Evolutionary conservation across 2,113 vertebrate genomes (phyloP).

Genomic region (Pan troglodytes): NHGRI_mPanTro3-v2.1_pri NC_072401.2:13852001-13852500

Average conservation of each 20-base stretch:
- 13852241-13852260: neutral
- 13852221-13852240: neutral
- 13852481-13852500: neutral
- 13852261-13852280: neutral
- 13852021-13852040: neutral
- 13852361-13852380: neutral
- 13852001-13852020: neutral
- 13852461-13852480: neutral
- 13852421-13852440: neutral
- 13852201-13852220: neutral
- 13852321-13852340: neutral
- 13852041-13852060: slow-evolving; percentile 25
- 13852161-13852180: neutral
- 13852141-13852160: neutral
- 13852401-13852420: neutral
- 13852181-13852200: neutral
- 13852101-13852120: neutral
- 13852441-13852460: neutral
- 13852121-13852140: neutral
- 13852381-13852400: neutral
- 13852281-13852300: neutral
- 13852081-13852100: neutral
- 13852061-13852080: neutral
- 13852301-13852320: too few relatives aligned
- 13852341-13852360: too few relatives aligned